phyloP scores from a whole-genome alignment of 1,140 invertebrate species.

The Drosophila orena region DNA sequence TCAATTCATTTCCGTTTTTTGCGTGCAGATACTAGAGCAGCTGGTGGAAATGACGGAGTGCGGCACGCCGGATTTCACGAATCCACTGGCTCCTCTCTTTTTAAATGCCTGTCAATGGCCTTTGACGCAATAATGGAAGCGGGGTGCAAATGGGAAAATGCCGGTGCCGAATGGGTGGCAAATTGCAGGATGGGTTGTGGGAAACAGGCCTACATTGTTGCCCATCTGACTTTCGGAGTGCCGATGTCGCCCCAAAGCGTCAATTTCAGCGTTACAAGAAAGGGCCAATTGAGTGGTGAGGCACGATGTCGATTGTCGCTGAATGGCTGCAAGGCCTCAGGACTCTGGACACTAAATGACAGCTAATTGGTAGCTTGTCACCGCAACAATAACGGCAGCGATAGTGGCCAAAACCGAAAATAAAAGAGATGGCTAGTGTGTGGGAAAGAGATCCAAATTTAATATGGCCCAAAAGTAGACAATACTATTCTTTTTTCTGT shows the following conservation, averaged over 20 bases:
- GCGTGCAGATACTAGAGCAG: not conserved
- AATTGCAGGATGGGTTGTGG: not conserved
- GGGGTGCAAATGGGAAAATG: not conserved
- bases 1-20: not conserved
- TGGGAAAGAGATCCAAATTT: not conserved
- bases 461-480: conserved; percentile 5
- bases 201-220: conserved; percentile 31
- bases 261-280: conserved; percentile 38
- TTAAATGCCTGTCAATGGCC: conserved; percentile 58
- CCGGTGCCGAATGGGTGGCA: not conserved
- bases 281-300: conserved; percentile 25
- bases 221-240: conserved; percentile 32
- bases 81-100: conserved; percentile 31
- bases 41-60: not conserved
- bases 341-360: conserved; percentile 39
- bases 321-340: not conserved
- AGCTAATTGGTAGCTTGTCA: conserved; percentile 53
- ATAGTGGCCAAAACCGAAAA: conserved; percentile 8
- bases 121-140: conserved; percentile 44
- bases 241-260: conserved; percentile 38
- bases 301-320: not conserved
- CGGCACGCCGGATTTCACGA: conserved; percentile 18
- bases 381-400: conserved; percentile 6
- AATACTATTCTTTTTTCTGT: not conserved
- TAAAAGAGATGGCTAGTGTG: conserved; percentile 11